These are phyloP conservation scores for Tragulus kanchil DNA, from an alignment of 2,113 vertebrate species.

Conservation along the genomic window DNA sequence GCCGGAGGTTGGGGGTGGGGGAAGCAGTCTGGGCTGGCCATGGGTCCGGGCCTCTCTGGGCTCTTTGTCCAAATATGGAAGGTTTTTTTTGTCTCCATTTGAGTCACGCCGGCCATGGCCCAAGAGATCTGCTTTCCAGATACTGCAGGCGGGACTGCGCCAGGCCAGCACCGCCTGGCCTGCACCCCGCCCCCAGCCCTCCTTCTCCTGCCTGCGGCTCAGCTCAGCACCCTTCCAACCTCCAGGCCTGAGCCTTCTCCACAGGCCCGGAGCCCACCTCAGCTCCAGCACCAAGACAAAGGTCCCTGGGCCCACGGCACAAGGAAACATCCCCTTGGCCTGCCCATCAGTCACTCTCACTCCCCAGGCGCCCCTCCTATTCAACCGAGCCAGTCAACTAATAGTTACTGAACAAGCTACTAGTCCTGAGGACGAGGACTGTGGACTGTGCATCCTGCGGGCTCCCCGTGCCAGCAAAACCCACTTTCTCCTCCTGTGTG, in stretches of 20 bases:
- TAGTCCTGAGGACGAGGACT: neutral
- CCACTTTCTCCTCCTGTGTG: neutral
- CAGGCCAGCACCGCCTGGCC: conserved; percentile 72
- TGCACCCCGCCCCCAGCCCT: neutral
- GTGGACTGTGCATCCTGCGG: neutral
- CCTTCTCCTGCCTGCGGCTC: neutral
- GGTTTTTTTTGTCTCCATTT: conserved; percentile 90
- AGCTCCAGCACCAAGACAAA: neutral
- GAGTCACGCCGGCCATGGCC: conserved; percentile 89
- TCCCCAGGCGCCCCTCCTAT: neutral
- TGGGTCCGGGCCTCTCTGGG: conserved; percentile 78
- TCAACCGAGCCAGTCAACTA: neutral
- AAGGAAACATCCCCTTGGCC: conserved; percentile 16
- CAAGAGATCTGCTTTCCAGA: conserved; percentile 90
- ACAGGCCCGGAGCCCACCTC: neutral
- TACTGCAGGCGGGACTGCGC: conserved; percentile 82
- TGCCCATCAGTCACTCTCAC: neutral
- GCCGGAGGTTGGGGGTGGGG: conserved; percentile 69
- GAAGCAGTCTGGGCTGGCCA: conserved; percentile 57
- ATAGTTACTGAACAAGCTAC: neutral
- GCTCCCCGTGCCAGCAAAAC: neutral
- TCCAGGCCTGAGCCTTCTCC: neutral
- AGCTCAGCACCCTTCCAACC: conserved; percentile 55
- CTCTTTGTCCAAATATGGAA: conserved; percentile 95
- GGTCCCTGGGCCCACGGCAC: neutral